These are phyloP conservation scores for Papilio glaucus DNA, from an alignment of 1,140 invertebrate species.

Conservation along the genomic window DNA sequence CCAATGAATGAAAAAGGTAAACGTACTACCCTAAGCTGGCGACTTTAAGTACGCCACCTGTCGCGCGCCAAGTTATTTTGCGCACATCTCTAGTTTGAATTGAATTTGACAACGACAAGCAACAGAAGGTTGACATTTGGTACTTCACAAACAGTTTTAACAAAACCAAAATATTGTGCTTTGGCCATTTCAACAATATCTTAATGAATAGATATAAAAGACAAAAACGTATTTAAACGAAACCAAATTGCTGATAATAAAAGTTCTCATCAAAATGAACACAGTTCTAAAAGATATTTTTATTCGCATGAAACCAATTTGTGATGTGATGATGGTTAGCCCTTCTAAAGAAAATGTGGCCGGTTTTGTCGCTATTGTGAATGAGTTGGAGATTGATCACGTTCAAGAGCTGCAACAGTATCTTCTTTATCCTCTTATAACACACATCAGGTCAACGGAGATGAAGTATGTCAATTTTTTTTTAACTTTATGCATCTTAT, in stretches of 20 bases:
- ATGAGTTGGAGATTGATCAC: slow-evolving; percentile 65
- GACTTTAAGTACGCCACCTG: no score
- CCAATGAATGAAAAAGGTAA: no score
- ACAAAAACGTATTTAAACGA: not conserved
- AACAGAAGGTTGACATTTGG: not conserved
- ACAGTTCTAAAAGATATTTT: slow-evolving; percentile 73
- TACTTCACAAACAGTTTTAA: not conserved
- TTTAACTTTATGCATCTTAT: not conserved
- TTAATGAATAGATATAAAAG: not conserved
- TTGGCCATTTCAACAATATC: not conserved
- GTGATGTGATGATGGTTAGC: slow-evolving; percentile 77
- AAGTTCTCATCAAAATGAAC: slow-evolving; percentile 52
- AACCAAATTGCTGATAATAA: not conserved
- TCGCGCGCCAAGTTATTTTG: no score
- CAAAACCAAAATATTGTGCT: slow-evolving; percentile 12
- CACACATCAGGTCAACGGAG: slow-evolving; percentile 75
- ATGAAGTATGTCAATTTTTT: slow-evolving; percentile 67
- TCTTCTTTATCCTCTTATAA: slow-evolving; percentile 81
- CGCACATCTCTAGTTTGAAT: not conserved
- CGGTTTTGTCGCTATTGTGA: slow-evolving; percentile 55
- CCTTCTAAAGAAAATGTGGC: slow-evolving; percentile 68
- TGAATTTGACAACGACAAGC: not conserved
- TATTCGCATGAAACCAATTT: slow-evolving; percentile 80
- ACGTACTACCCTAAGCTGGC: no score
- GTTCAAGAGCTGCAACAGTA: slow-evolving; percentile 82